A percentile compares a stretch with the other conserved stretches of the same genome.
Evolutionary conservation across 2,888 invertebrate species (phyloP).

Genomic region (Drosophila eohydei): DNA sequence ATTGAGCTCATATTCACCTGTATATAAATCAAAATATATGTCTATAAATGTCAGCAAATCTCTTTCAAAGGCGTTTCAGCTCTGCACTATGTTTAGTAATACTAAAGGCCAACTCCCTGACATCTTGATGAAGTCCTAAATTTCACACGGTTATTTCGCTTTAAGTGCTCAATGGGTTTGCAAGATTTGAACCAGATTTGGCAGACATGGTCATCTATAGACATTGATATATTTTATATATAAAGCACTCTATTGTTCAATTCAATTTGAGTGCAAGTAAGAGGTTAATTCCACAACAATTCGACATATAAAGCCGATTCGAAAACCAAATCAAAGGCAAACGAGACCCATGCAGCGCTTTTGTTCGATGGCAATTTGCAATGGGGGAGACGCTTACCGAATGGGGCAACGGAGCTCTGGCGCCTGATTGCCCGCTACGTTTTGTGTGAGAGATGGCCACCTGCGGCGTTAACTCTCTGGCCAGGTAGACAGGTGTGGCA

Average conservation of each 20-base stretch:
- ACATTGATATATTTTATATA: background rate
- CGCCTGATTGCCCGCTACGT: background rate
- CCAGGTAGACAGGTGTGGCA: conserved; percentile 61
- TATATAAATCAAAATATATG: too few species aligned
- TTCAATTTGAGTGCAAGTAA: conserved; percentile 19
- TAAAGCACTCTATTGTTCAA: conserved; percentile 7
- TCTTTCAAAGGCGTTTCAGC: too few species aligned
- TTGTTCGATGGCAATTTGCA: conserved; percentile 53
- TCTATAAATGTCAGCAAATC: too few species aligned
- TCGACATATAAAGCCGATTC: conserved; percentile 14
- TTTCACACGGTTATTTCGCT: background rate
- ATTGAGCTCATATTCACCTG: too few species aligned
- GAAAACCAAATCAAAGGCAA: background rate
- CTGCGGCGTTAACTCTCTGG: conserved; percentile 33
- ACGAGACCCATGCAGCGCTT: conserved; percentile 30
- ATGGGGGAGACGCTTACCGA: background rate
- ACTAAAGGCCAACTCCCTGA: background rate
- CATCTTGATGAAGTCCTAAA: background rate
- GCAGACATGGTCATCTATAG: background rate
- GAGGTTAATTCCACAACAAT: conserved; percentile 36
- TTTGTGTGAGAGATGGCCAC: conserved; percentile 19
- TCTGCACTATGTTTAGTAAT: background rate
- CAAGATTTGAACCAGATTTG: background rate
- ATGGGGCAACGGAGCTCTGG: background rate
- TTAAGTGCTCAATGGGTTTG: background rate